Percentiles rank a stretch among this genome's conserved stretches.
These are phyloP conservation scores for Paraplagusia blochii DNA, from an alignment of 2,113 vertebrate genomes.

Conservation along the genomic window DNA sequence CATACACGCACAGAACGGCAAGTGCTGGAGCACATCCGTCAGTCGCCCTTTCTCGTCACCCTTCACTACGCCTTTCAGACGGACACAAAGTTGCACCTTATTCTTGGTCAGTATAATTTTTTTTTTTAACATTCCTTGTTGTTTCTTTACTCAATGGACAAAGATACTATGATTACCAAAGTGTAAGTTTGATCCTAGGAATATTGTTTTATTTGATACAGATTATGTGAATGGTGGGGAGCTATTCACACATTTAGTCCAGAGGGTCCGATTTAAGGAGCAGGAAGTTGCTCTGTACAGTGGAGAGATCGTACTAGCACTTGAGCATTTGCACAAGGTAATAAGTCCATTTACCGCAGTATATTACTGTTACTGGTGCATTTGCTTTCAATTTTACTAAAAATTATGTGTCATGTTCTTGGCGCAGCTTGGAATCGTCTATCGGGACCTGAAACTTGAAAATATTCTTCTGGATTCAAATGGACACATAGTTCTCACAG, in stretches of 20 bases:
- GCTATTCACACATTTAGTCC: conserved; percentile 97
- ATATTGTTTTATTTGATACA: conserved; percentile 38
- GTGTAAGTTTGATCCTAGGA: not conserved
- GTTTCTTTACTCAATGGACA: not conserved
- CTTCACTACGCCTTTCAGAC: conserved; percentile 98
- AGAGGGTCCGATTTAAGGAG: conserved; percentile 94
- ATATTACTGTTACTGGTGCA: not conserved
- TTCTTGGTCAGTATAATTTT: conserved; percentile 79
- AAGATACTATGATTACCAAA: not conserved
- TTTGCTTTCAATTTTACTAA: not conserved
- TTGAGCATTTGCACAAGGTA: conserved; percentile 97
- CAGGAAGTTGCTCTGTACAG: conserved; percentile 91
- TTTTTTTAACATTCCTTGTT: not conserved
- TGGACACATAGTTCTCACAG: conserved; percentile 95
- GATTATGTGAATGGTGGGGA: conserved; percentile 98
- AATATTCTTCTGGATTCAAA: conserved; percentile 94
- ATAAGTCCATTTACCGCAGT: conserved; percentile 15
- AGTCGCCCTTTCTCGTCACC: conserved; percentile 92
- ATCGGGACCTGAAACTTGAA: conserved; percentile 97
- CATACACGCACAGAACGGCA: conserved; percentile 92
- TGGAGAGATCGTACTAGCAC: conserved; percentile 91
- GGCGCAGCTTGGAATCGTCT: conserved; percentile 91
- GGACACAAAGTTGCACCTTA: conserved; percentile 96
- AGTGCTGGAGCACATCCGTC: conserved; percentile 93
- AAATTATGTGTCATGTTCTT: not conserved